These are phyloP conservation scores for Nipponacmea schrenckii DNA, from an alignment of 2,888 invertebrate genomes.

Conservation along the genomic window DNA sequence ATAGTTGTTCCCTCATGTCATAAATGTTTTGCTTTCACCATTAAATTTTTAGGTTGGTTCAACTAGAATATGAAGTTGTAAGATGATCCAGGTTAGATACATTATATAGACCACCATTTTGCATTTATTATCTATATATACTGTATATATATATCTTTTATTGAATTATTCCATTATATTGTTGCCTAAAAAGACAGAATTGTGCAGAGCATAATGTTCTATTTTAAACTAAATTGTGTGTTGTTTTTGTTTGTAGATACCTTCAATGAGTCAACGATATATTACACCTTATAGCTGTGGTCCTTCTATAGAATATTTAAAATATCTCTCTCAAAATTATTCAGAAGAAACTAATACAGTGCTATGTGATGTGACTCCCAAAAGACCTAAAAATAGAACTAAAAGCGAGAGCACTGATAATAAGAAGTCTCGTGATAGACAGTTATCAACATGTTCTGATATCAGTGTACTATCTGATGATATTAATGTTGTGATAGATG, in stretches of 20 bases:
- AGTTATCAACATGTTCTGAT: conserved; percentile 52
- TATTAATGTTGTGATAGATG: conserved; percentile 19
- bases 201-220: too few relatives aligned
- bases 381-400: conserved; percentile 30
- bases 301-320: conserved; percentile 49
- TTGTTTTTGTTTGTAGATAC: conserved; percentile 41
- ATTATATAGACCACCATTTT: too few relatives aligned
- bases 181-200: too few relatives aligned
- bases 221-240: too few relatives aligned
- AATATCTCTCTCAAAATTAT: conserved; percentile 41
- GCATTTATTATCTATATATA: too few relatives aligned
- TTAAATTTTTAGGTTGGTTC: too few relatives aligned
- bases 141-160: too few relatives aligned
- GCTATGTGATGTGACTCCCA: conserved; percentile 17
- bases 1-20: too few relatives aligned
- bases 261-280: conserved; percentile 56
- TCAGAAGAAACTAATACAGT: conserved; percentile 18
- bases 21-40: too few relatives aligned
- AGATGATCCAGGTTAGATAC: too few relatives aligned
- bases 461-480: conserved; percentile 47
- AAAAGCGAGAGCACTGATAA: conserved; percentile 46
- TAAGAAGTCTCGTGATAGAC: conserved; percentile 31
- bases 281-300: conserved; percentile 60
- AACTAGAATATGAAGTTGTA: too few relatives aligned
- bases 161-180: too few relatives aligned